A percentile compares a stretch with the other conserved stretches of the same genome.
These are phyloP conservation scores for Panagrolaimus sp. DNA, from an alignment of 1,140 invertebrate genomes.

Conservation along the genomic window DNA sequence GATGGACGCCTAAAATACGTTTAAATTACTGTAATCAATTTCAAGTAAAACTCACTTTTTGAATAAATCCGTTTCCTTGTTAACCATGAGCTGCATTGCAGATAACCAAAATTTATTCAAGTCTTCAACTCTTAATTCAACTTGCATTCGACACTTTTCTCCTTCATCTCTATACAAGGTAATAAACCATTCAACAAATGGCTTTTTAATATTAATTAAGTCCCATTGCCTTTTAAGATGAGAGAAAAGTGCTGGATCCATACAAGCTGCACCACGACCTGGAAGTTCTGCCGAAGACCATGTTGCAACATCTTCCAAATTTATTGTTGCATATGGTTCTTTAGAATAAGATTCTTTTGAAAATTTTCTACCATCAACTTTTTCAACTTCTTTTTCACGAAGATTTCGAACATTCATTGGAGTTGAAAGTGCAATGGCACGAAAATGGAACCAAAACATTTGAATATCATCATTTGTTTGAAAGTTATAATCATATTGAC, in stretches of 20 bases:
- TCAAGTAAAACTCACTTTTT: neutral
- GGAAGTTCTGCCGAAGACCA: constrained; percentile 18
- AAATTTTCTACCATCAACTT: constrained; percentile 11
- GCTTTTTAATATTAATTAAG: constrained; percentile 17
- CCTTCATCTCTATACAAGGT: neutral
- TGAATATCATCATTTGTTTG: neutral
- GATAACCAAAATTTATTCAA: constrained; percentile 12
- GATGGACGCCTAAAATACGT: too few species aligned
- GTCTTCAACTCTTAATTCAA: neutral
- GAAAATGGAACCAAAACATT: constrained; percentile 19
- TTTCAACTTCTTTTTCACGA: constrained; percentile 14
- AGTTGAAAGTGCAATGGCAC: constrained; percentile 38
- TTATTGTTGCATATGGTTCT: neutral
- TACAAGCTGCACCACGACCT: constrained; percentile 29
- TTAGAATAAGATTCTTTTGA: constrained; percentile 19
- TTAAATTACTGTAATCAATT: too few species aligned
- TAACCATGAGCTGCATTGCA: neutral
- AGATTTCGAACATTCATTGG: constrained; percentile 16
- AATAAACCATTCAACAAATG: constrained; percentile 14
- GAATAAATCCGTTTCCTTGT: neutral
- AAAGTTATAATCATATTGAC: neutral
- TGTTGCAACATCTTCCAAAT: constrained; percentile 17
- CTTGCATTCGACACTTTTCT: neutral
- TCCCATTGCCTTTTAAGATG: constrained; percentile 45
- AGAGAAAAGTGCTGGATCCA: constrained; percentile 29